phyloP scores from a whole-genome alignment of 1,140 invertebrate genomes.

The Homalodisca vitripennis region DNA sequence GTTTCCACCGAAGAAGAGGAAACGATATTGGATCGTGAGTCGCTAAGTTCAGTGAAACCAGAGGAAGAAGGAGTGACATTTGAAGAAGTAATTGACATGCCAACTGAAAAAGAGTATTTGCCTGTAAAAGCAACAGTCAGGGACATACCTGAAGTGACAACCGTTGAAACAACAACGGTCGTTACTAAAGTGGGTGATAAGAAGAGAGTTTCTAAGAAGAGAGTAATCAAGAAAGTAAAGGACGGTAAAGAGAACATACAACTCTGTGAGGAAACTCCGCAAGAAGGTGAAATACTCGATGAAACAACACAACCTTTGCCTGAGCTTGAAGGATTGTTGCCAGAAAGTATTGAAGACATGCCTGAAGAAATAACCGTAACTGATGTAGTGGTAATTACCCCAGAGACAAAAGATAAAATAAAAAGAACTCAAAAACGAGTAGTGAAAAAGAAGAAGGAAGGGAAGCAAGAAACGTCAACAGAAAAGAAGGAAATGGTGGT shows the following conservation, averaged over 20 bases:
- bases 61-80: background rate
- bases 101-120: slow-evolving; percentile 13
- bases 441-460: slow-evolving; percentile 37
- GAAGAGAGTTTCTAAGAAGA: slow-evolving; percentile 43
- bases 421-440: slow-evolving; percentile 37
- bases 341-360: slow-evolving; percentile 16
- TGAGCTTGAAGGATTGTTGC: slow-evolving; percentile 34
- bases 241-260: slow-evolving; percentile 41
- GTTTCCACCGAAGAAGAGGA: background rate
- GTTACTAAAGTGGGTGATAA: slow-evolving; percentile 26
- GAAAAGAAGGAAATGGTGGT: slow-evolving; percentile 29
- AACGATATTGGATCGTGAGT: background rate
- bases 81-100: slow-evolving; percentile 18
- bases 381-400: slow-evolving; percentile 40
- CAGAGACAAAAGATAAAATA: slow-evolving; percentile 35
- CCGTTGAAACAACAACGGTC: slow-evolving; percentile 38
- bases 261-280: slow-evolving; percentile 38
- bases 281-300: slow-evolving; percentile 28
- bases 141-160: slow-evolving; percentile 35
- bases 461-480: slow-evolving; percentile 29
- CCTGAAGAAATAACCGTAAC: slow-evolving; percentile 30
- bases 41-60: background rate
- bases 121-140: slow-evolving; percentile 24
- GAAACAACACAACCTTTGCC: slow-evolving; percentile 36
- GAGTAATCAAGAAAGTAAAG: slow-evolving; percentile 37